Evolutionary conservation across 2,888 invertebrate species (phyloP).

Genomic region (Melinopterus prodromus): DNA sequence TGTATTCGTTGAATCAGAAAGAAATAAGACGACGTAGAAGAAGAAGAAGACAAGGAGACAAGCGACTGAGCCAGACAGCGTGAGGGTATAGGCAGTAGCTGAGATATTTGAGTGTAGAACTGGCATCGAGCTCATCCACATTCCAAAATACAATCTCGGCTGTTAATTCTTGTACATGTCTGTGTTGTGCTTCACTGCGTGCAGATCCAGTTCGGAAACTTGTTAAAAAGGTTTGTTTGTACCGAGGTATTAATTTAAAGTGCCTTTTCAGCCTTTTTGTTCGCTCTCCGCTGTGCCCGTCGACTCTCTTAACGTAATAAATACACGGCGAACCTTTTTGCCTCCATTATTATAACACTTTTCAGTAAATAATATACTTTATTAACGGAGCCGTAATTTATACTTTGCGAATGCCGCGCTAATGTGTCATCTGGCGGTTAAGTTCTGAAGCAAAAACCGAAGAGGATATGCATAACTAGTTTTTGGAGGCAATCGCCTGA

Average conservation of each 20-base stretch:
- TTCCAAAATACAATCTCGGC: slow-evolving; percentile 55
- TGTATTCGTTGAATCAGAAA: slow-evolving; percentile 20
- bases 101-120: slow-evolving; percentile 30
- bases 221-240: slow-evolving; percentile 45
- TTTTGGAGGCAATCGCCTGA: slow-evolving; percentile 7
- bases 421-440: not conserved
- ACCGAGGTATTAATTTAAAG: slow-evolving; percentile 45
- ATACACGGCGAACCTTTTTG: not conserved
- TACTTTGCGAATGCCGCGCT: slow-evolving; percentile 12
- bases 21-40: slow-evolving; percentile 14
- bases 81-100: slow-evolving; percentile 22
- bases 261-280: slow-evolving; percentile 40
- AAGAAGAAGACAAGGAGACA: slow-evolving; percentile 12
- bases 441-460: not conserved
- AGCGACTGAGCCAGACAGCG: slow-evolving; percentile 7
- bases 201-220: slow-evolving; percentile 54
- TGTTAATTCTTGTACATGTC: slow-evolving; percentile 56
- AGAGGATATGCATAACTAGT: slow-evolving; percentile 22
- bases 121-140: slow-evolving; percentile 49
- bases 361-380: slow-evolving; percentile 24
- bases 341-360: slow-evolving; percentile 14
- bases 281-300: slow-evolving; percentile 15
- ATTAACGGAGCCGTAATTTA: slow-evolving; percentile 15
- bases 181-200: slow-evolving; percentile 54
- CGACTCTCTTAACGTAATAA: slow-evolving; percentile 8